phyloP scores from a whole-genome alignment of 1,140 invertebrate species.

The Nautilus pompilius region DNA sequence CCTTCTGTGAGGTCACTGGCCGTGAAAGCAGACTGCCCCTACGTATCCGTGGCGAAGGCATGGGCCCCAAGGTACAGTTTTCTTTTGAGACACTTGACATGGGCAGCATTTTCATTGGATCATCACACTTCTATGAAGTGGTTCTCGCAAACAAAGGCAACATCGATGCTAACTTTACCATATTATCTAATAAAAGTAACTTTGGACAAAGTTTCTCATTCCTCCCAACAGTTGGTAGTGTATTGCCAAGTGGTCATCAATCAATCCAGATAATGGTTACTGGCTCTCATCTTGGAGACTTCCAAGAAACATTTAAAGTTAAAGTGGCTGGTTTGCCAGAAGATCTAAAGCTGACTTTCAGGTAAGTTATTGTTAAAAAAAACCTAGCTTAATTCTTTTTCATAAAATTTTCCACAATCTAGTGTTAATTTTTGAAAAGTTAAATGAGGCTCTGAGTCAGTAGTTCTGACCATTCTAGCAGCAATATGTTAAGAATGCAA shows the following conservation, averaged over 20 bases:
- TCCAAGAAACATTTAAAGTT: slow-evolving; percentile 52
- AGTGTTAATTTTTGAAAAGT: too few species aligned
- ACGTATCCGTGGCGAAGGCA: slow-evolving; percentile 49
- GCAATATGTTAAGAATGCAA: too few species aligned
- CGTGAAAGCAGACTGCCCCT: slow-evolving; percentile 51
- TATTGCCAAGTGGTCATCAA: slow-evolving; percentile 53
- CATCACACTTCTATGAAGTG: slow-evolving; percentile 53
- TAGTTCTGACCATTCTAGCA: too few species aligned
- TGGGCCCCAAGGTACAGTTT: slow-evolving; percentile 53
- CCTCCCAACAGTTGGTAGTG: slow-evolving; percentile 52
- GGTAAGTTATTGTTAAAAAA: slow-evolving; percentile 25
- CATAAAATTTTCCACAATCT: too few species aligned
- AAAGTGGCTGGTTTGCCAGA: slow-evolving; percentile 52
- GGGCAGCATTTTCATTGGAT: slow-evolving; percentile 55
- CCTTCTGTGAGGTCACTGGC: slow-evolving; percentile 55
- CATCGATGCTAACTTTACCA: slow-evolving; percentile 54
- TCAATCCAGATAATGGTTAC: slow-evolving; percentile 49
- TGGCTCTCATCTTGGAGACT: slow-evolving; percentile 50
- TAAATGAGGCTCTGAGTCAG: too few species aligned
- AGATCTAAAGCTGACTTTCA: slow-evolving; percentile 41
- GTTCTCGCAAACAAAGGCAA: slow-evolving; percentile 55
- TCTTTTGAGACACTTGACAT: slow-evolving; percentile 51
- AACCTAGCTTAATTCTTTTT: too few species aligned
- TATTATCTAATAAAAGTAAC: slow-evolving; percentile 37
- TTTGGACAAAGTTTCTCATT: slow-evolving; percentile 54